Evolutionary conservation across 2,888 invertebrate genomes (phyloP).

Genomic region (Heliconius hortense): DNA sequence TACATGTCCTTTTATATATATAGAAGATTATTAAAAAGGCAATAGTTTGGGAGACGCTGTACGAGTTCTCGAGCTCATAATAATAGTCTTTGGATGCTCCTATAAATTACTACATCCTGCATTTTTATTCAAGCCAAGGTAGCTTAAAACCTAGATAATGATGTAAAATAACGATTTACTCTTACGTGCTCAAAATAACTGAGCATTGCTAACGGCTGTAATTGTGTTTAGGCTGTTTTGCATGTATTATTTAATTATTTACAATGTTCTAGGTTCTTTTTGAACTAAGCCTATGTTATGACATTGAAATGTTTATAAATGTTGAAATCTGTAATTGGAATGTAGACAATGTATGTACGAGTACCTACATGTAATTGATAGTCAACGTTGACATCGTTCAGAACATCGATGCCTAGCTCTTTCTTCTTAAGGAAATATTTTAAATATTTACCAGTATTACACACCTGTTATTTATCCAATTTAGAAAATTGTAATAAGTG

Average conservation of each 20-base stretch:
- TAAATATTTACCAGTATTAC: too few species aligned
- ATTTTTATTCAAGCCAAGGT: constrained; percentile 37
- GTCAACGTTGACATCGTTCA: too few species aligned
- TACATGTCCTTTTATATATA: too few species aligned
- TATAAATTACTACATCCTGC: constrained; percentile 39
- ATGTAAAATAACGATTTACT: constrained; percentile 21
- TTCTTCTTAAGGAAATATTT: too few species aligned
- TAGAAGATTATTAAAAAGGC: neutral
- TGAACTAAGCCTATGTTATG: too few species aligned
- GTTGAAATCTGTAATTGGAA: too few species aligned
- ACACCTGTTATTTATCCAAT: too few species aligned
- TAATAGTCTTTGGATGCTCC: constrained; percentile 34
- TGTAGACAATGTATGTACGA: too few species aligned
- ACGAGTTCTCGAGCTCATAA: constrained; percentile 27
- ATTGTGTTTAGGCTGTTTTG: constrained; percentile 2
- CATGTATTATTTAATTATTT: neutral
- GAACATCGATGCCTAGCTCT: too few species aligned
- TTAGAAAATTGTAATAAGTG: too few species aligned
- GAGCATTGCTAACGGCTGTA: constrained; percentile 1
- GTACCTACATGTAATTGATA: too few species aligned
- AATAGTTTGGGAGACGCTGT: constrained; percentile 34
- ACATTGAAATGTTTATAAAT: too few species aligned
- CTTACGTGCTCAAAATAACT: constrained; percentile 5
- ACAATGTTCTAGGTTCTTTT: neutral
- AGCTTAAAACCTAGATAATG: constrained; percentile 32